phyloP scores from a whole-genome alignment of 2,113 vertebrate species.

The Cyanoramphus novaezelandiae region DNA sequence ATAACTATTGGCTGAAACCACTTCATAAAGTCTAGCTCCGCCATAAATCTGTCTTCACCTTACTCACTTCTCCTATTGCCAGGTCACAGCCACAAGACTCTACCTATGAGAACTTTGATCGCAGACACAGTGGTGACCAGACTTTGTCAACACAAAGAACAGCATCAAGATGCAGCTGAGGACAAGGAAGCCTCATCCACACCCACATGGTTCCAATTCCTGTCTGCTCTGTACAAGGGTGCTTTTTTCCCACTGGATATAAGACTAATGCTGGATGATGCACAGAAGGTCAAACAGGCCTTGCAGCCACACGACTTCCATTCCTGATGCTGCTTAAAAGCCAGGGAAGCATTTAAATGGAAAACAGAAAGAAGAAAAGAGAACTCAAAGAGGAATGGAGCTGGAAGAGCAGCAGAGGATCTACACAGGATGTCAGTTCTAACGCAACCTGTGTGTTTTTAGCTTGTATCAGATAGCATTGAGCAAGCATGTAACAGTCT shows the following conservation, averaged over 20 bases:
- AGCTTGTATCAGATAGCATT: neutral
- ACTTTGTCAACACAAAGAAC: neutral
- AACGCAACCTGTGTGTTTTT: neutral
- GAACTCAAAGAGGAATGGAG: neutral
- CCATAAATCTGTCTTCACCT: neutral
- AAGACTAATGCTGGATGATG: neutral
- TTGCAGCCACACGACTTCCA: neutral
- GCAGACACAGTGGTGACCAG: neutral
- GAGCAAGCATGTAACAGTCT: neutral
- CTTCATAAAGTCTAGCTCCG: neutral
- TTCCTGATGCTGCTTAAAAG: neutral
- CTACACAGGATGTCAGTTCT: neutral
- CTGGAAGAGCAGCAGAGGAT: neutral
- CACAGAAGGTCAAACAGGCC: neutral
- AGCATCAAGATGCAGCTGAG: neutral
- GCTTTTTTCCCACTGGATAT: neutral
- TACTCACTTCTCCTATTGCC: neutral
- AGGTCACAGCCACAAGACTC: conserved; percentile 72
- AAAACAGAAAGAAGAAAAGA: neutral
- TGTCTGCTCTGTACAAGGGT: neutral
- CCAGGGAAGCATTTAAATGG: neutral
- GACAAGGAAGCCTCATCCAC: accelerated
- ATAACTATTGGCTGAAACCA: neutral
- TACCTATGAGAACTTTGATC: conserved; percentile 74
- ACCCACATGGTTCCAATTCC: accelerated